phyloP scores from a whole-genome alignment of 2,797 vertebrate species.

The Onychomys torridus region DNA sequence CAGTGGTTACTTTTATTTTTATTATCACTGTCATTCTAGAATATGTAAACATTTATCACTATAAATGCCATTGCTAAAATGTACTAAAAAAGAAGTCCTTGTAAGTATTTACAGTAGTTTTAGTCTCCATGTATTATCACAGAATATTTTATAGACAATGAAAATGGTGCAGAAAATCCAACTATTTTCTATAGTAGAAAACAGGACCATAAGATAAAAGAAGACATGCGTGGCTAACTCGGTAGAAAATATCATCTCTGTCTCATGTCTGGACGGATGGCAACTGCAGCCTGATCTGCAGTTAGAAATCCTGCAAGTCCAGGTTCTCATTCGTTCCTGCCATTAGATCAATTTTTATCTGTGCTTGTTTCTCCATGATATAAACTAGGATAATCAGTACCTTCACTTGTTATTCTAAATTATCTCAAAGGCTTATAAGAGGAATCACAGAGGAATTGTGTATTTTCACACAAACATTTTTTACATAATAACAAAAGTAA shows the following conservation, averaged over 20 bases:
- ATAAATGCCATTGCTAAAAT: neutral
- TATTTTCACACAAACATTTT: constrained; percentile 15
- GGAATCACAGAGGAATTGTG: constrained; percentile 59
- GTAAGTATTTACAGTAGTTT: neutral
- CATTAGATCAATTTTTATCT: neutral
- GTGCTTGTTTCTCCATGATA: neutral
- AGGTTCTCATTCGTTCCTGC: neutral
- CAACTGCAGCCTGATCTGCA: neutral
- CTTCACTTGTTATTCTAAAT: constrained; percentile 65
- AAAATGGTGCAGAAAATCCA: constrained; percentile 19
- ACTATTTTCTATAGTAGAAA: neutral
- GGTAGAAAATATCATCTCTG: neutral
- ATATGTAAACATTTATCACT: constrained; percentile 1
- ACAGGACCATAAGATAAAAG: neutral
- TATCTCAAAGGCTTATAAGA: constrained; percentile 63
- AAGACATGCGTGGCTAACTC: neutral
- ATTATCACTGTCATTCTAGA: constrained; percentile 1
- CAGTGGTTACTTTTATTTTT: constrained; percentile 24
- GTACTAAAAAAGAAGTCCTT: neutral
- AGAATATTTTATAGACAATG: neutral
- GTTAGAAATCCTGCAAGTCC: neutral
- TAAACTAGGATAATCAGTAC: neutral
- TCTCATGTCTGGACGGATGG: neutral
- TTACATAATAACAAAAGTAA: constrained; percentile 62
- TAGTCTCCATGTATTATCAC: neutral